Base-by-base conservation (phyloP, 2,113 vertebrate genomes). In the Thryonomys swinderianus region DNA sequence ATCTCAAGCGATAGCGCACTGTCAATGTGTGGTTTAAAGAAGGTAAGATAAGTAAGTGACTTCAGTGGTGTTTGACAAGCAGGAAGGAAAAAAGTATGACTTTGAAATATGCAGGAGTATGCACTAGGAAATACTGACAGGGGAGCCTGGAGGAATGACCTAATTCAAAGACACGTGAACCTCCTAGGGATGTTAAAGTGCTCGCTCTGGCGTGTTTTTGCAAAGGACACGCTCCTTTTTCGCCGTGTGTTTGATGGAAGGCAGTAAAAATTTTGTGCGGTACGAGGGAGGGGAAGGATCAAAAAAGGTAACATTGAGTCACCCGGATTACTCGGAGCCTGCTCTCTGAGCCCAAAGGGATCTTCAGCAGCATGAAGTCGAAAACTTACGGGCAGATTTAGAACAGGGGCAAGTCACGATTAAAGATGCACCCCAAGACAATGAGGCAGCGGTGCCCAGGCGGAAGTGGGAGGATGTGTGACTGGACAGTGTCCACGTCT, bases 41-140 rank as follows among this genome's bases (percentile, higher is more conserved):
- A 88, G 85, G 91, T 85, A 95, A 91, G 57, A 80, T 53, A 59
- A 74, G 61, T 57, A 25, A 92, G 53, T 69, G 51, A 94, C 45
- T 89, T 95, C 83, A 84, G 42, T 80, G 48, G n/a, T 86, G 40
- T 96, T 61, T 91, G 84, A 89, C 69, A 95, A 59, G 69, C 45
- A 55, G n/a, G 51, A 91, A 88, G 76, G 45, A 62, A 90, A 59
- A 40, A 93, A 67, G 81, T 61, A 42, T 2, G 55, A 27, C 42
- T 96, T 88, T 80, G 69, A 89, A 95, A 97, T 81, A 93, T 57
- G 57, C 59, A 95, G 32, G 51, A 55, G 9, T 42, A 16, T 71
- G 21, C 57, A 66, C 79, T 88, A 48, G 55, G 85, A 90, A 78
- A 66, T 6, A 4, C 79, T 89, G 88, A 67, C 76, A 86, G 32